Percentiles rank a stretch among this genome's conserved stretches.
Conservation (phyloP, 2,888 invertebrate species). For the Diarsia rubi region DNA sequence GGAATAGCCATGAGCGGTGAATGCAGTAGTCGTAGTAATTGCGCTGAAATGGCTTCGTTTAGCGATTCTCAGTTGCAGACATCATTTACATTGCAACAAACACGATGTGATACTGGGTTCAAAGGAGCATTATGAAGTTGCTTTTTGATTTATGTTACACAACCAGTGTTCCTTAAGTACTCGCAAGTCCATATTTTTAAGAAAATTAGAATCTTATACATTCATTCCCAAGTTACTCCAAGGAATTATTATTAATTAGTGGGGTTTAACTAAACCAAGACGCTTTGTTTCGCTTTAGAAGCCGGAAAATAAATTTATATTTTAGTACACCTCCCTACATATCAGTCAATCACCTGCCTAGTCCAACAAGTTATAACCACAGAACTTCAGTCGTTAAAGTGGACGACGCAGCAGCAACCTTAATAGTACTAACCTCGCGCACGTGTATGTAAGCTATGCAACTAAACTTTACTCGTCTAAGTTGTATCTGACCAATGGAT, state of each 20-base stretch:
- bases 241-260: too few relatives aligned
- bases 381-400: conserved; percentile 34
- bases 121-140: not conserved
- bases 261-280: too few relatives aligned
- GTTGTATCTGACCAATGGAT: conserved; percentile 32
- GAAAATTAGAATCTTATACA: too few relatives aligned
- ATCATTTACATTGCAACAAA: conserved; percentile 32
- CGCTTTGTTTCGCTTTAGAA: not conserved
- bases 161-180: too few relatives aligned
- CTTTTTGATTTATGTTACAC: not conserved
- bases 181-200: too few relatives aligned
- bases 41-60: conserved; percentile 36
- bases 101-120: conserved; percentile 8
- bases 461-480: conserved; percentile 42
- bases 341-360: not conserved
- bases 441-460: conserved; percentile 28
- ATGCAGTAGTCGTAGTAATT: conserved; percentile 43
- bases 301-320: not conserved
- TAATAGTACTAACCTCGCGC: conserved; percentile 24
- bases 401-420: conserved; percentile 14
- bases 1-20: conserved; percentile 44
- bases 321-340: too few relatives aligned
- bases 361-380: not conserved
- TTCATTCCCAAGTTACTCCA: too few relatives aligned
- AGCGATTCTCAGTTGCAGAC: conserved; percentile 30